Percentiles rank a stretch among this genome's conserved stretches.
Conservation (phyloP, 2,888 invertebrate species). For the Drosophila pseudotalamancana region DNA sequence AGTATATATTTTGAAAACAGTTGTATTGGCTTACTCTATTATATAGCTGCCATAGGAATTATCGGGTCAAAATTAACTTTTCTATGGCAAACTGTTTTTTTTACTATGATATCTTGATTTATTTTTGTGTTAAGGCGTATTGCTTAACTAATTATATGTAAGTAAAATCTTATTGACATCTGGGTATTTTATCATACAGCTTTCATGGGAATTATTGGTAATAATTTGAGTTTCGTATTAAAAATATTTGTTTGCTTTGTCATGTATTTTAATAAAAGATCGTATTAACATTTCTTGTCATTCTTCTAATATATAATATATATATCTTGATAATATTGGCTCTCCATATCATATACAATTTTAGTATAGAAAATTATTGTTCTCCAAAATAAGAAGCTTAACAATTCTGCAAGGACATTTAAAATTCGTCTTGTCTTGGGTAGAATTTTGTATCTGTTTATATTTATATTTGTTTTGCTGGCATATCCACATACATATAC, state of each 20-base stretch:
- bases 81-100: not conserved
- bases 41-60: not conserved
- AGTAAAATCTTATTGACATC: not conserved
- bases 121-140: not conserved
- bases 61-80: not conserved
- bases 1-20: not conserved
- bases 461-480: constrained; percentile 18
- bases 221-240: not conserved
- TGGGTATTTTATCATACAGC: not conserved
- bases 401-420: not conserved
- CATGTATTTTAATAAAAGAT: not conserved
- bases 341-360: not conserved
- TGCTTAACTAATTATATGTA: not conserved
- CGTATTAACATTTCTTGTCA: not conserved
- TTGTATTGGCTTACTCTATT: not conserved
- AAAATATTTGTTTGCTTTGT: too few relatives aligned
- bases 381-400: too few relatives aligned
- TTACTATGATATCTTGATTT: not conserved
- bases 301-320: not conserved
- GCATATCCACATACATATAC: not conserved
- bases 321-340: not conserved
- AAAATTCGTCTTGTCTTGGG: not conserved
- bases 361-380: too few relatives aligned
- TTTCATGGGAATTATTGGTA: not conserved
- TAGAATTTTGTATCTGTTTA: not conserved